Percentiles rank a stretch among this genome's conserved stretches.
Conservation (phyloP, 2,888 invertebrate genomes). For the Synanthedon myopaeformis region DNA sequence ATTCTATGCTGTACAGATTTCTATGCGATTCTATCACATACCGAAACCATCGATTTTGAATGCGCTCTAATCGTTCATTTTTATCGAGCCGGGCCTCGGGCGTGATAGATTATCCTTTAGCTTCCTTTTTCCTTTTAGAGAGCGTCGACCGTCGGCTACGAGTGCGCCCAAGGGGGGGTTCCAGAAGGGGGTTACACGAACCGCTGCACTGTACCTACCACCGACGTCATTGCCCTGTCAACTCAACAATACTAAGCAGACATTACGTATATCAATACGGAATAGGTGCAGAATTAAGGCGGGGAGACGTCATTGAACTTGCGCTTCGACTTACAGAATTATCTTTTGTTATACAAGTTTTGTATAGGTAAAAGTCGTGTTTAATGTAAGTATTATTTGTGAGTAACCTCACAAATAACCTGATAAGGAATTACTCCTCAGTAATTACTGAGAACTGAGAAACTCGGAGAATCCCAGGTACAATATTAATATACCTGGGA, state of each 20-base stretch:
- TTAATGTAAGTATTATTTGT: too few relatives aligned
- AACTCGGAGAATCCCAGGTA: too few relatives aligned
- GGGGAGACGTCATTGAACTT: conserved; percentile 27
- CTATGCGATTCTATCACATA: background rate
- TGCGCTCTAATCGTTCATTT: conserved; percentile 60
- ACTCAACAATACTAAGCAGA: conserved; percentile 65
- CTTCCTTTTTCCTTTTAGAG: conserved; percentile 66
- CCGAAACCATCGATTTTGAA: background rate
- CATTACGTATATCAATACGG: conserved; percentile 48
- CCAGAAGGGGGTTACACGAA: conserved; percentile 27
- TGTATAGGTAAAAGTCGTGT: too few relatives aligned
- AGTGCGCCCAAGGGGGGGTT: conserved; percentile 34
- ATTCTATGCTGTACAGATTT: background rate
- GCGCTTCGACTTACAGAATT: conserved; percentile 4
- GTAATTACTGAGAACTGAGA: too few relatives aligned
- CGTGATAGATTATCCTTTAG: conserved; percentile 68
- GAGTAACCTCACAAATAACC: too few relatives aligned
- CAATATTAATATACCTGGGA: too few relatives aligned
- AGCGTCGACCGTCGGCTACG: conserved; percentile 64
- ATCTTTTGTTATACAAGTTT: too few relatives aligned
- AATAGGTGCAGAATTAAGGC: conserved; percentile 38
- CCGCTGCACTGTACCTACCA: conserved; percentile 46
- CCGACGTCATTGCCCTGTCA: conserved; percentile 68
- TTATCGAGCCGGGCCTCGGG: conserved; percentile 63
- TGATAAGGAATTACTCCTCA: too few relatives aligned